Conservation (phyloP, 2,113 vertebrate species). For the Chiloscyllium plagiosum region DNA sequence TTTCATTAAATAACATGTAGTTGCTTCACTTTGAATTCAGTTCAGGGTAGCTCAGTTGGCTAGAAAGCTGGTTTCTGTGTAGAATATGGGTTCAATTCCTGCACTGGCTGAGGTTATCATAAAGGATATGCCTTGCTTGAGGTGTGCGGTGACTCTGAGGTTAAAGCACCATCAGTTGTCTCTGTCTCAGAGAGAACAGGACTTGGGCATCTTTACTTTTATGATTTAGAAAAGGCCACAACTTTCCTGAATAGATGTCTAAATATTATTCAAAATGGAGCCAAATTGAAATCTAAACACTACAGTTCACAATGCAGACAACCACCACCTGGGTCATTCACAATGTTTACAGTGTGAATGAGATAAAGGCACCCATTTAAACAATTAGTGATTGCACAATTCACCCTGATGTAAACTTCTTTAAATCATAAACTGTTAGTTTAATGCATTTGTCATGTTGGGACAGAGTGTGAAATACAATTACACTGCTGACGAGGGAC, state of each 20-base stretch:
- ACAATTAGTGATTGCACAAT: neutral
- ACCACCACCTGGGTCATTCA: neutral
- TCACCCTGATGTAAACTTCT: neutral
- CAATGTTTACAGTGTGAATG: neutral
- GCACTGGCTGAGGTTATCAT: too few species aligned
- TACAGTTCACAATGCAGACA: neutral
- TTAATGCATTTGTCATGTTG: neutral
- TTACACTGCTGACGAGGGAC: neutral
- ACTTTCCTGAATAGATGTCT: too few species aligned
- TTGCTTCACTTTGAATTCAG: neutral
- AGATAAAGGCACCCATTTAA: neutral
- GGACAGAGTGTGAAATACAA: neutral
- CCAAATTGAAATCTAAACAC: neutral
- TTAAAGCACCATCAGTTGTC: too few species aligned
- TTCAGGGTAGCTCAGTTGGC: too few species aligned
- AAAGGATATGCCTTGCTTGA: too few species aligned
- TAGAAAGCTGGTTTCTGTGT: too few species aligned
- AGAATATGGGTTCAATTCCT: too few species aligned
- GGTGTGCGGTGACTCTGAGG: too few species aligned
- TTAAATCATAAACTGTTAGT: neutral
- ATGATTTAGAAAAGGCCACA: too few species aligned
- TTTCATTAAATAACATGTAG: neutral
- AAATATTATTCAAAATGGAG: too few species aligned
- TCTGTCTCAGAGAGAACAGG: too few species aligned
- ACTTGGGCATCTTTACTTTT: too few species aligned